Conservation (phyloP, 1,140 invertebrate genomes). For the Apis florea region DNA sequence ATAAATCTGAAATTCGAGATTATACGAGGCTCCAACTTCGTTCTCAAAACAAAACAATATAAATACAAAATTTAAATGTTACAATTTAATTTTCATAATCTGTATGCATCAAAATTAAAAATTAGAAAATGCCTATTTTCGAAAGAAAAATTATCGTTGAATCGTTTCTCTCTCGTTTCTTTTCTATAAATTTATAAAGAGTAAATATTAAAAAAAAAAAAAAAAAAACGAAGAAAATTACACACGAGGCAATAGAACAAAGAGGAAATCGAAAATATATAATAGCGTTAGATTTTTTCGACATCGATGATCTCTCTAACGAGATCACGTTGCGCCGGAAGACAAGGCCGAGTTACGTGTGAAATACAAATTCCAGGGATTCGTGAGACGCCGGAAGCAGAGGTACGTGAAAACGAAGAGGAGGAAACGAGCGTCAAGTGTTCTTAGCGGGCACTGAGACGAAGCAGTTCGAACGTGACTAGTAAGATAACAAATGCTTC, state of each 20-base stretch:
- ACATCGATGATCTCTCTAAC: slow-evolving; percentile 11
- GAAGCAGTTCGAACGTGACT: slow-evolving; percentile 46
- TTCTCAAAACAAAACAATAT: no score
- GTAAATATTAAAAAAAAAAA: no score
- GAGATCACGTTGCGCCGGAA: not conserved
- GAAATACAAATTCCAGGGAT: slow-evolving; percentile 1
- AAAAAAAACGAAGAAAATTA: not conserved
- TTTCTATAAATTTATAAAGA: no score
- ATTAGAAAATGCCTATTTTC: no score
- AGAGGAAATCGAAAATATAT: not conserved
- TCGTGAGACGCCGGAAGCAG: not conserved
- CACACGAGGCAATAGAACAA: not conserved
- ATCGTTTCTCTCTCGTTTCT: no score
- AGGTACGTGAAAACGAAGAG: slow-evolving; percentile 30
- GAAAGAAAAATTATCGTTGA: no score
- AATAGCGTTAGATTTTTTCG: not conserved
- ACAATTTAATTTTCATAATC: no score
- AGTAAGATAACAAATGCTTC: slow-evolving; percentile 41
- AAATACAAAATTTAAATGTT: no score
- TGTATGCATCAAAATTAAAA: no score
- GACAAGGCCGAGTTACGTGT: not conserved
- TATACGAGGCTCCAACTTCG: no score
- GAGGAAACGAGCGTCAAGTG: slow-evolving; percentile 20
- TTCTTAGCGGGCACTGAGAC: slow-evolving; percentile 29
- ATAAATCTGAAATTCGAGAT: no score